A percentile compares a stretch with the other conserved stretches of the same genome.
Conservation (phyloP, 2,797 vertebrate species). For the Lemur catta region DNA sequence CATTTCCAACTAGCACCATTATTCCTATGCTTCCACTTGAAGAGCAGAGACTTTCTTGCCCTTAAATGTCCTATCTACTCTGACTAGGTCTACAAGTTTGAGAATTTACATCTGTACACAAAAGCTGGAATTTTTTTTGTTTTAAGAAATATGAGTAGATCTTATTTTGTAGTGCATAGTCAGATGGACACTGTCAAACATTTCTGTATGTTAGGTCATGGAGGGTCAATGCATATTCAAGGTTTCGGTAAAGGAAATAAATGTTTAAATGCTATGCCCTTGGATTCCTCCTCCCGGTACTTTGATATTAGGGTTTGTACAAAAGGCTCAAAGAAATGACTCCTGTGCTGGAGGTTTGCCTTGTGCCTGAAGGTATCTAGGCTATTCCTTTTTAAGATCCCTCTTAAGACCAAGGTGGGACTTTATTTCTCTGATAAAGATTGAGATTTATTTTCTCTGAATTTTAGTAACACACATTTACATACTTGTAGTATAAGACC, state of each 20-base stretch:
- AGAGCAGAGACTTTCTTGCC: neutral
- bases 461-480: neutral
- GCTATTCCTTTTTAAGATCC: neutral
- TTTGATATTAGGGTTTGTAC: neutral
- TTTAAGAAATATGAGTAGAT: neutral
- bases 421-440: neutral
- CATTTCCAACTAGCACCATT: neutral
- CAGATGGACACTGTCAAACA: neutral
- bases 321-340: neutral
- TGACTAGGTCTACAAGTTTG: neutral
- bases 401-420: neutral
- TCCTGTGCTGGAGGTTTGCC: neutral
- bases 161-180: neutral
- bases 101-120: neutral
- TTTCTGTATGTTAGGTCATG: neutral
- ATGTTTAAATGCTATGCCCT: neutral
- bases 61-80: neutral
- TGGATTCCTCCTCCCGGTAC: accelerated
- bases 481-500: neutral
- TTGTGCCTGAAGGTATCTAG: neutral
- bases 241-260: neutral
- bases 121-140: neutral
- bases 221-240: neutral
- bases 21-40: neutral
- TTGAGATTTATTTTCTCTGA: neutral